Conservation (phyloP, 2,797 vertebrate species). For the Merluccius polli region DNA sequence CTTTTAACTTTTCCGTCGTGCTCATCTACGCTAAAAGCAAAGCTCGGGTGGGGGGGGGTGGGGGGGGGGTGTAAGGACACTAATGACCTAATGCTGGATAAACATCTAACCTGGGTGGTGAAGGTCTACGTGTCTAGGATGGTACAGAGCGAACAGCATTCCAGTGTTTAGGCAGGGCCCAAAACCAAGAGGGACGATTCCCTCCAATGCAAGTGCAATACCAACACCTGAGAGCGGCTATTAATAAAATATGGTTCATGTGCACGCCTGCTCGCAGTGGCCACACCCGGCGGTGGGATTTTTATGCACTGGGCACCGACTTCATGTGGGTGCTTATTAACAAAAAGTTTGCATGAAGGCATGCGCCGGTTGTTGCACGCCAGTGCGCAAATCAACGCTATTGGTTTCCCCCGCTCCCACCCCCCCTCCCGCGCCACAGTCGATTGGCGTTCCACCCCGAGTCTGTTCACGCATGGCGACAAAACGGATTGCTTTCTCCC, state of each 20-base stretch:
- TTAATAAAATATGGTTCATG: slow-evolving; percentile 67
- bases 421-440: too few relatives aligned
- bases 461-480: slow-evolving; percentile 38
- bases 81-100: slow-evolving; percentile 63
- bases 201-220: slow-evolving; percentile 37
- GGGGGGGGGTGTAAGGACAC: slow-evolving; percentile 56
- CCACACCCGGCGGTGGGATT: slow-evolving; percentile 12
- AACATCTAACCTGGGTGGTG: slow-evolving; percentile 37
- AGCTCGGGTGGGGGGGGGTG: too few relatives aligned
- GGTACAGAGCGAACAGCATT: slow-evolving; percentile 45
- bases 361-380: slow-evolving; percentile 52
- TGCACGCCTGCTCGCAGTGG: slow-evolving; percentile 42
- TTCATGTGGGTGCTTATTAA: slow-evolving; percentile 58
- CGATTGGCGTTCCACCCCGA: slow-evolving; percentile 48
- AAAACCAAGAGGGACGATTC: slow-evolving; percentile 45
- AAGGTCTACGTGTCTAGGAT: slow-evolving; percentile 39
- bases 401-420: slow-evolving; percentile 50
- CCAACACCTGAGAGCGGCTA: slow-evolving; percentile 52
- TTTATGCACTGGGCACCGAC: slow-evolving; percentile 45
- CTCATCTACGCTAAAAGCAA: slow-evolving; percentile 40
- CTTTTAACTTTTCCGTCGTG: slow-evolving; percentile 17
- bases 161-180: slow-evolving; percentile 47
- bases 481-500: slow-evolving; percentile 47
- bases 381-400: slow-evolving; percentile 50
- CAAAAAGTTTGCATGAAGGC: slow-evolving; percentile 47